phyloP scores from a whole-genome alignment of 2,797 vertebrate genomes.

The Neomorphus geoffroyi region DNA sequence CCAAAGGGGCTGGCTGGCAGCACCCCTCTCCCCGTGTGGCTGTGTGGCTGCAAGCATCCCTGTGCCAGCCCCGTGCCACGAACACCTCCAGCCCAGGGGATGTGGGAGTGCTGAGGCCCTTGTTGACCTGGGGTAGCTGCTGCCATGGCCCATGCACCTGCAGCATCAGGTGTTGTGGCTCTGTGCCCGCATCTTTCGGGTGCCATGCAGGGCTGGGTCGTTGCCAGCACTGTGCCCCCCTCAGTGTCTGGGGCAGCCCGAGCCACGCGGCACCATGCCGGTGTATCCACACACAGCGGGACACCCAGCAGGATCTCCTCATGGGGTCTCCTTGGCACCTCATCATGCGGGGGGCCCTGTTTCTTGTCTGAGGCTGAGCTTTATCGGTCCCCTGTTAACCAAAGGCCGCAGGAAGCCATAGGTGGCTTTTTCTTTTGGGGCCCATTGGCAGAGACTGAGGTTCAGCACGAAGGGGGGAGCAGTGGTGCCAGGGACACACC shows the following conservation, averaged over 20 bases:
- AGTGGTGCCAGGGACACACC: rapidly evolving
- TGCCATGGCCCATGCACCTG: rapidly evolving
- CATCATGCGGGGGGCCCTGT: rapidly evolving
- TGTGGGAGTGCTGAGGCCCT: background rate
- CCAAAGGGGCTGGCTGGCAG: rapidly evolving
- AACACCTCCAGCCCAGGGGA: background rate
- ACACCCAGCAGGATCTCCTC: background rate
- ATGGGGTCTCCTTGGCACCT: rapidly evolving
- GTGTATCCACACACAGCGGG: rapidly evolving
- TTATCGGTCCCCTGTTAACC: background rate
- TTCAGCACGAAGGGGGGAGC: rapidly evolving
- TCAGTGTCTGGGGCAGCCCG: rapidly evolving
- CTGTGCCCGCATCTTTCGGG: rapidly evolving
- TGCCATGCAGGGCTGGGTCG: rapidly evolving
- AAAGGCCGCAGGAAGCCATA: background rate
- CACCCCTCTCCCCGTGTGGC: background rate
- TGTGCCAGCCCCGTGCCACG: background rate
- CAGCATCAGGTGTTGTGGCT: rapidly evolving
- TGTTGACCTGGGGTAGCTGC: rapidly evolving
- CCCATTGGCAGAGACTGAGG: background rate
- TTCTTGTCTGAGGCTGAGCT: background rate
- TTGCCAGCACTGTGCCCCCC: background rate
- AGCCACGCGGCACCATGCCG: rapidly evolving
- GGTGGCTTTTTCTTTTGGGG: background rate
- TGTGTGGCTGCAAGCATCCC: background rate